Conservation (phyloP, 1,140 invertebrate species). For the Drosophila repletoides region DNA sequence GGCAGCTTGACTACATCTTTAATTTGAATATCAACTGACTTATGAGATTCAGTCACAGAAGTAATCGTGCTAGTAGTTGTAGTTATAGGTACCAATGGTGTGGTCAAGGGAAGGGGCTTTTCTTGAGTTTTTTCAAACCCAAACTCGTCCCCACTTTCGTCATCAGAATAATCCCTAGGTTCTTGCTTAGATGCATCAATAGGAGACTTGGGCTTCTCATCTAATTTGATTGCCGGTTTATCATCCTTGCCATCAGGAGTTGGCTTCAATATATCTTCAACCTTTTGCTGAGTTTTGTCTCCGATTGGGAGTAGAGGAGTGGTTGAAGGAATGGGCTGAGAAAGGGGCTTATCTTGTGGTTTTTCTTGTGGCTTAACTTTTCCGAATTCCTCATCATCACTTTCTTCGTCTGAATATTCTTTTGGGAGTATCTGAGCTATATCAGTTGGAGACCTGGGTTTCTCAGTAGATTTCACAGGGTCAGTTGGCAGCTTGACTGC, state of each 20-base stretch:
- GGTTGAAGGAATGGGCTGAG: not conserved
- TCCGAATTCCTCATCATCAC: not conserved
- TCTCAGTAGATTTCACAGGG: not conserved
- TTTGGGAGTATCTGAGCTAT: not conserved
- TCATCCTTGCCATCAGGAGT: not conserved
- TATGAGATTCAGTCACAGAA: conserved; percentile 2
- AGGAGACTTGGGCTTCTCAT: conserved; percentile 14
- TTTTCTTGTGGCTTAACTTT: conserved; percentile 8
- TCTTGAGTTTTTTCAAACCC: not conserved
- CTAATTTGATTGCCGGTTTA: conserved; percentile 1
- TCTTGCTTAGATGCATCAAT: not conserved
- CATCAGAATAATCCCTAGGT: conserved; percentile 12
- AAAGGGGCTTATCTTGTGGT: conserved; percentile 7
- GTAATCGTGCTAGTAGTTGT: not conserved
- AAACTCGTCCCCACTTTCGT: conserved; percentile 4
- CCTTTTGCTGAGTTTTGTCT: not conserved
- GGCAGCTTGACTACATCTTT: not conserved
- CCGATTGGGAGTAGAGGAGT: not conserved
- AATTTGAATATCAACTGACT: not conserved
- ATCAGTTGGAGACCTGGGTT: conserved; percentile 4
- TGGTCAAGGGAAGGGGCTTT: not conserved
- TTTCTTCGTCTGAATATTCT: conserved; percentile 14
- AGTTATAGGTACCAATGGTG: not conserved
- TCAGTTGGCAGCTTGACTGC: not conserved
- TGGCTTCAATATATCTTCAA: conserved; percentile 1